A percentile compares a stretch with the other conserved stretches of the same genome.
phyloP scores from a whole-genome alignment of 2,888 invertebrate species.

The Dione vanillae region DNA sequence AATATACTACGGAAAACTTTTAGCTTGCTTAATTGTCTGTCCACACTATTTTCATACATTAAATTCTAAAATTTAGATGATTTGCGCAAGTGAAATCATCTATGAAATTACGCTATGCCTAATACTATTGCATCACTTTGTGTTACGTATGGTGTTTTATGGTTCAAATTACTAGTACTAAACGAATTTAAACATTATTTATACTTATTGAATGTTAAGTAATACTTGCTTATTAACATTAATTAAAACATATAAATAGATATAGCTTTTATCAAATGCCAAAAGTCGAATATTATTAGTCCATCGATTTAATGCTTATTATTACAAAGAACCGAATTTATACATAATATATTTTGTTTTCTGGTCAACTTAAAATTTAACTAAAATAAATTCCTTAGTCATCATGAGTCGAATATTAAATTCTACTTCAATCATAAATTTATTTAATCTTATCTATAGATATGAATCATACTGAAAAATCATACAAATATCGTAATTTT shows the following conservation, averaged over 20 bases:
- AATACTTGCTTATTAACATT: too few species aligned
- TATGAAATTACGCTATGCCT: neutral
- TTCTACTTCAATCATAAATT: neutral
- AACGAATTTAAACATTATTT: too few species aligned
- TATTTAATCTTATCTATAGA: conserved; percentile 15
- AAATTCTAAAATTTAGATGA: neutral
- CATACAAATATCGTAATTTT: neutral
- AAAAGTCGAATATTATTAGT: neutral
- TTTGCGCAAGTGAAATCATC: neutral
- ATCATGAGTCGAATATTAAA: neutral
- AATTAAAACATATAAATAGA: neutral
- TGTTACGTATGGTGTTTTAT: neutral
- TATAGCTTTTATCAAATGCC: neutral
- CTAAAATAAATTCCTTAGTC: neutral
- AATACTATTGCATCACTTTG: neutral
- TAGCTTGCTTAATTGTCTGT: neutral
- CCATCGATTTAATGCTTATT: neutral
- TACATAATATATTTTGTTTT: too few species aligned
- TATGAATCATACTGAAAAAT: neutral
- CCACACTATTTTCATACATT: neutral
- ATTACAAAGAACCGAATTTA: neutral
- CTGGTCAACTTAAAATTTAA: neutral
- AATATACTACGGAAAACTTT: neutral
- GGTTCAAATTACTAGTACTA: too few species aligned
- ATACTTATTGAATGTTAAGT: too few species aligned